A percentile compares a stretch with the other conserved stretches of the same genome.
phyloP scores from a whole-genome alignment of 2,888 invertebrate genomes.

The Patella depressa region DNA sequence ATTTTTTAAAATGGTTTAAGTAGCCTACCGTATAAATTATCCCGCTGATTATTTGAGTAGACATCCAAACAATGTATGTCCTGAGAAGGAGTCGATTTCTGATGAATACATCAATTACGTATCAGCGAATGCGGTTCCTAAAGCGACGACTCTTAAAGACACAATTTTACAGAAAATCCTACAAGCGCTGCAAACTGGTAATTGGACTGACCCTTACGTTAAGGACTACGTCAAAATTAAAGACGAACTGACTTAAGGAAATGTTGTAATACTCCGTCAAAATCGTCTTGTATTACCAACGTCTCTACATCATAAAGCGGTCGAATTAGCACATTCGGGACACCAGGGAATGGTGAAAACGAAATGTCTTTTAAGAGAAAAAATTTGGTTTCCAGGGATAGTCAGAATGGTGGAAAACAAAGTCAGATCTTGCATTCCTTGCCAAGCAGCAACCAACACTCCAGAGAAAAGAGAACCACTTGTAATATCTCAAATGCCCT shows the following conservation, averaged over 20 bases:
- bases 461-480: background rate
- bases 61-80: slow-evolving; percentile 37
- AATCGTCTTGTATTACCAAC: slow-evolving; percentile 30
- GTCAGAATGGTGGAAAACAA: slow-evolving; percentile 38
- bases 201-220: slow-evolving; percentile 24
- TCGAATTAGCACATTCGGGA: slow-evolving; percentile 42
- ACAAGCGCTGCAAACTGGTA: slow-evolving; percentile 26
- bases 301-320: slow-evolving; percentile 30
- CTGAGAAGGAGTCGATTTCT: slow-evolving; percentile 24
- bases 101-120: slow-evolving; percentile 36
- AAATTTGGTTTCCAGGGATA: slow-evolving; percentile 42
- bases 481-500: slow-evolving; percentile 23
- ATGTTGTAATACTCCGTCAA: slow-evolving; percentile 34
- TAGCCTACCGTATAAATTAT: too few species aligned
- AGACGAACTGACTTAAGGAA: slow-evolving; percentile 24
- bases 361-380: slow-evolving; percentile 37
- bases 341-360: slow-evolving; percentile 47
- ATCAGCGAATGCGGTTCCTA: slow-evolving; percentile 34
- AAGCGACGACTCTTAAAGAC: slow-evolving; percentile 35
- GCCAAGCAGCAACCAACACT: too few species aligned
- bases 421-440: background rate
- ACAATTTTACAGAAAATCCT: slow-evolving; percentile 28
- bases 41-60: slow-evolving; percentile 37
- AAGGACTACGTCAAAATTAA: slow-evolving; percentile 20
- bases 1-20: too few species aligned